Evolutionary conservation across 2,888 invertebrate species (phyloP), one percentile per base, ranked within the genome.

Genomic region (Parochlus steinenii): DNA sequence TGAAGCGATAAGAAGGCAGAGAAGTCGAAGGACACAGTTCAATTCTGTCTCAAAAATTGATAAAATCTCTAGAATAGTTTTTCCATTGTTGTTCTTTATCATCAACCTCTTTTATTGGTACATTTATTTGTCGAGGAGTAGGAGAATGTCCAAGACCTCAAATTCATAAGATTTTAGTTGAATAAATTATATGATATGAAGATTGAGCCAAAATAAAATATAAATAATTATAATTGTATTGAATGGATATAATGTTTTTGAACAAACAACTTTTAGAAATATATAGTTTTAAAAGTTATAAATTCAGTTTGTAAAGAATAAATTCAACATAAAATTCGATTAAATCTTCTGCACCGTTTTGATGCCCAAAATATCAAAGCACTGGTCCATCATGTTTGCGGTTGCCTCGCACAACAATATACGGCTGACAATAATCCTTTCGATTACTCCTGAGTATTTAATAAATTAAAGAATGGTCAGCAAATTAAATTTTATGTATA

Each of bases 321-420:
- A n/a, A n/a, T n/a, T n/a, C n/a, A n/a, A n/a, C n/a, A n/a, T n/a
- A n/a, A n/a, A n/a, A n/a, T 31, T 22, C 5, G 5, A 7, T 67
- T 70, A 98, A 86, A 98, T 97, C 60, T 76, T 85, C 22, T 79
- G 69, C 15, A 98, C 81, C 23, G 95, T 81, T 55, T 79, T 80
- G 26, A 98, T 69, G 33, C 95, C 97, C 37, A 98, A 69, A 48
- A 99, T 80, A 46, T 75, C 58, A 54, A 99, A 89, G 51, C 89
- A 85, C 48, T 79, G 72, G 40, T 74, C 76, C 71, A 98, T 75
- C 19, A 93, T 63, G 40, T 69, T 66, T 4, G 95, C 90, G 3
- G 97, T 86, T 6, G 79, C 83, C 69, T 98, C 95, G 50, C 89
- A 83, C 3, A 98, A 63, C 46, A 93, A 68, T 45, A 99, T 70